Base-by-base conservation (phyloP, 1,140 invertebrate species). In the Anadara kagoshimensis region DNA sequence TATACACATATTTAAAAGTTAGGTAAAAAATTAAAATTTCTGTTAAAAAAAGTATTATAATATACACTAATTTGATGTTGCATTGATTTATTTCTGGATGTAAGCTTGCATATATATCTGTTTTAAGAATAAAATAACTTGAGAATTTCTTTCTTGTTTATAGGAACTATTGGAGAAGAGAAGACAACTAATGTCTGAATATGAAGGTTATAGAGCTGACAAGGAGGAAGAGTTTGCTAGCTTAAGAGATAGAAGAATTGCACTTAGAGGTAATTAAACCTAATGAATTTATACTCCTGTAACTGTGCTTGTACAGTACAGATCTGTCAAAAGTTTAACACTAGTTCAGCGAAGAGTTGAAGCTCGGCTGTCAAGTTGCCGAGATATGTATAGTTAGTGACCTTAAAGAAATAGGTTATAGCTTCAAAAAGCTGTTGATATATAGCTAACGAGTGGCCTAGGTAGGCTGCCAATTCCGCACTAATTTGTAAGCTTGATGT, bases 131-230 rank as follows among this genome's bases (percentile, higher is more conserved):
- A 18, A 20, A 20, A 45, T n/a, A 64, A 44, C 14, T 26, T 12
- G 5, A 18, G 63, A 0, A 20, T 47, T 51, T 22, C 20, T 29
- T 51, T n/a, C n/a, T n/a, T 61, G 51, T 64, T 57, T 81, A 68
- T 72, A 93, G 92, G 97, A 99, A 92, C 89, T 99, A 77, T 93
- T 99, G 47, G 97, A 98, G 76, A 98, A 98, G 88, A 93, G 98
- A 20, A 93, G 95, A 41, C 92, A 94, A 76, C 90, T 97, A 67
- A 95, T 98, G 93, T 94, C 94, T 85, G 93, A 95, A 65, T 97
- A 97, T 86, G 92, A 94, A 80, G 93, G 95, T 76, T 87, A 87
- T 54, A 73, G 88, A 36, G 69, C 76, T 2, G 94, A 95, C 83
- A 92, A 95, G 73, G 92, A 93, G 69, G 92, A 93, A 68, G 93